Evolutionary conservation across 1,140 invertebrate genomes (phyloP).

Genomic region (Physella acuta): DNA sequence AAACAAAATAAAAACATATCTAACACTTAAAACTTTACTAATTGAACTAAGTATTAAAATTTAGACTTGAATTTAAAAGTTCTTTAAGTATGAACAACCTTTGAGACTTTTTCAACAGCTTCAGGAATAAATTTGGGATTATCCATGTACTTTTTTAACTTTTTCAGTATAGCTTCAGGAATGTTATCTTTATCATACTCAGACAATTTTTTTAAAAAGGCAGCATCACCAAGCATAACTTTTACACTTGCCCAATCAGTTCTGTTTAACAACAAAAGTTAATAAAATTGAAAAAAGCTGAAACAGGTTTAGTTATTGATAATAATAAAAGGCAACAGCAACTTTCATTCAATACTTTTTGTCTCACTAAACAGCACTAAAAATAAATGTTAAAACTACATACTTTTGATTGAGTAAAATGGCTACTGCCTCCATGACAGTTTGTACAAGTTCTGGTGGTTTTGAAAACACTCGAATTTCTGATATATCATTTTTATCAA

Average conservation of each 20-base stretch:
- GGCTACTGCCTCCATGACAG: slow-evolving; percentile 81
- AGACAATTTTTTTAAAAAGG: slow-evolving; percentile 57
- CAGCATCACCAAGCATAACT: slow-evolving; percentile 53
- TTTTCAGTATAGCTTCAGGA: slow-evolving; percentile 74
- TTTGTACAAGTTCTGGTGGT: slow-evolving; percentile 61
- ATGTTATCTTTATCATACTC: slow-evolving; percentile 77
- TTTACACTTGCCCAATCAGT: slow-evolving; percentile 60
- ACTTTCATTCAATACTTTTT: background rate
- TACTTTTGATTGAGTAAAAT: slow-evolving; percentile 79
- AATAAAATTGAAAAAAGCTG: background rate
- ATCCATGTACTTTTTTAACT: slow-evolving; percentile 68
- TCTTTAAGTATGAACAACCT: no score
- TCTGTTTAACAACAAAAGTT: slow-evolving; percentile 34
- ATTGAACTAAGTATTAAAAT: no score
- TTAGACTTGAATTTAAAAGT: no score
- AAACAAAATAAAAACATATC: no score
- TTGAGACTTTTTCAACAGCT: slow-evolving; percentile 61
- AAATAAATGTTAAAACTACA: no score
- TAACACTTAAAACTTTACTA: no score
- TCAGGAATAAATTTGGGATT: slow-evolving; percentile 64
- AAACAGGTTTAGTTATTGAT: background rate
- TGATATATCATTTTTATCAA: slow-evolving; percentile 88
- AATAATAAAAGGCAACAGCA: background rate
- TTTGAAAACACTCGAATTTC: slow-evolving; percentile 85
- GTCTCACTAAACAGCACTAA: background rate